Percentiles rank a stretch among this genome's conserved stretches.
These are phyloP conservation scores for Antechinus stuartii DNA, from an alignment of 2,113 vertebrate genomes.

Conservation along the genomic window DNA sequence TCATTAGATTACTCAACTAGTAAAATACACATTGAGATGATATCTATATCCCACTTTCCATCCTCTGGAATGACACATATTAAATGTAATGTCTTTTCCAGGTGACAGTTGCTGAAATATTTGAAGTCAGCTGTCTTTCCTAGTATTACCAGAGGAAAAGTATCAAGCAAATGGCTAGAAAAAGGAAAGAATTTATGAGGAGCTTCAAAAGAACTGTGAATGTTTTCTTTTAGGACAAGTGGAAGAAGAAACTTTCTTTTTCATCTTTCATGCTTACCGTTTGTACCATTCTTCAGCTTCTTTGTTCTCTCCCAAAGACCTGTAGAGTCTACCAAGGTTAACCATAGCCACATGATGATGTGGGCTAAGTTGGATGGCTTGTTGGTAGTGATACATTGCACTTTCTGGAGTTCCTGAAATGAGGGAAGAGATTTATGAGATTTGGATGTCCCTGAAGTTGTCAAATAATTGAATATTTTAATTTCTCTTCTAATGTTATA, in stretches of 20 bases:
- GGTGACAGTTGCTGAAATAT: neutral
- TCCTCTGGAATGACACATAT: neutral
- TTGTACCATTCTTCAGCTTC: conserved; percentile 96
- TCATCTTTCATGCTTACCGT: conserved; percentile 83
- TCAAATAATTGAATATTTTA: rapidly evolving
- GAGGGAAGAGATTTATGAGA: neutral
- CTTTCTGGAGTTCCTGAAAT: conserved; percentile 87
- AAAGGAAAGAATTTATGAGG: neutral
- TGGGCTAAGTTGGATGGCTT: conserved; percentile 93
- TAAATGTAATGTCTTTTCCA: neutral
- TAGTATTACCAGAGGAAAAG: neutral
- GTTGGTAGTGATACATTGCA: conserved; percentile 92
- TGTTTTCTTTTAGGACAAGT: neutral
- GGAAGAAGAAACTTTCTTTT: neutral
- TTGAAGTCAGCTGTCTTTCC: neutral
- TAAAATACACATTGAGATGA: neutral
- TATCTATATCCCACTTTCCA: neutral
- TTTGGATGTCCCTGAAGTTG: neutral
- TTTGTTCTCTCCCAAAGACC: conserved; percentile 92
- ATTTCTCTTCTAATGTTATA: neutral
- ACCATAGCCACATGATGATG: conserved; percentile 97
- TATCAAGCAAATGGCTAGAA: neutral
- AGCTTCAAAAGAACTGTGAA: neutral
- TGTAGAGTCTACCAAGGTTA: conserved; percentile 95
- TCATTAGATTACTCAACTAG: neutral